Percentiles rank a stretch among this genome's conserved stretches.
Conservation (phyloP, 2,888 invertebrate species). For the Eilema depressum region DNA sequence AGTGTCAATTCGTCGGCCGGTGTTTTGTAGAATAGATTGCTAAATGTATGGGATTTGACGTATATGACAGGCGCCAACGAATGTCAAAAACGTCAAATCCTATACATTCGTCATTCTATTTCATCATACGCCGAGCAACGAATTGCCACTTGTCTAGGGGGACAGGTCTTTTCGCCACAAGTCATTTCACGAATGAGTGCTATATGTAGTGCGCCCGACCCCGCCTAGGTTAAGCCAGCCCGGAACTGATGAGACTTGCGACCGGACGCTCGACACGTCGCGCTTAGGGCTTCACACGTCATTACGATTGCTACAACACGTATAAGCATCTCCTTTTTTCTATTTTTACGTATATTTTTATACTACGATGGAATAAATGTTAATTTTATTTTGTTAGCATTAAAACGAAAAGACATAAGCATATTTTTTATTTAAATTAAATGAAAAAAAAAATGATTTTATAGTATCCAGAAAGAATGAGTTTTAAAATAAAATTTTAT, state of each 20-base stretch:
- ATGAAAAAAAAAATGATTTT: constrained; percentile 55
- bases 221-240: constrained; percentile 50
- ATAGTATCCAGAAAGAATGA: constrained; percentile 70
- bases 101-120: too few species aligned
- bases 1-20: too few species aligned
- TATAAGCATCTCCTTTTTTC: constrained; percentile 73
- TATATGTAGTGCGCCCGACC: constrained; percentile 5
- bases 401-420: constrained; percentile 86
- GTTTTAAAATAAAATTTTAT: constrained; percentile 83
- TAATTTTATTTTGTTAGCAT: constrained; percentile 87
- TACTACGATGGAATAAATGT: constrained; percentile 85
- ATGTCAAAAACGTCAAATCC: too few species aligned
- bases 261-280: constrained; percentile 20
- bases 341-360: constrained; percentile 86
- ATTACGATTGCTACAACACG: constrained; percentile 55
- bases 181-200: too few species aligned
- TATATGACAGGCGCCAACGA: too few species aligned
- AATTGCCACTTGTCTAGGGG: too few species aligned
- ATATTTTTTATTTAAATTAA: constrained; percentile 76
- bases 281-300: constrained; percentile 28
- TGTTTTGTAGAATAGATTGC: too few species aligned
- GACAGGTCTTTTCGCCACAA: too few species aligned
- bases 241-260: constrained; percentile 47
- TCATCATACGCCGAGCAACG: too few species aligned
- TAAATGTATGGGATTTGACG: too few species aligned